Evolutionary conservation across 2,113 vertebrate species (phyloP).

Genomic region (Erinaceus europaeus): DNA sequence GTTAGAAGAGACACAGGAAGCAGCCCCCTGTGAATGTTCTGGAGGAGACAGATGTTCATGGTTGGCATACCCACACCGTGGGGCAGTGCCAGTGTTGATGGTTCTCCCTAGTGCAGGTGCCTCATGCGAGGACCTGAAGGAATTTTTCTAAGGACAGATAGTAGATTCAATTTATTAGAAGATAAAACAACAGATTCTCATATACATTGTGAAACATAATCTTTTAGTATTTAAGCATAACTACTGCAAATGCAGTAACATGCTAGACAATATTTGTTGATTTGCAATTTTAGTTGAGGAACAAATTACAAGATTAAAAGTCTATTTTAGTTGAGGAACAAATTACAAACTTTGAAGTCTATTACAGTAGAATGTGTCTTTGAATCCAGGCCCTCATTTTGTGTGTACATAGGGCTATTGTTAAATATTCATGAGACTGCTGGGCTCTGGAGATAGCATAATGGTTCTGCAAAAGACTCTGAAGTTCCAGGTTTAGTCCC

Average conservation of each 20-base stretch:
- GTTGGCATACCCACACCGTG: neutral
- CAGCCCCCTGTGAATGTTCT: neutral
- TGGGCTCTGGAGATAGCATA: too few species aligned
- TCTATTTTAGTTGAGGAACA: neutral
- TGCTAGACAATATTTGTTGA: neutral
- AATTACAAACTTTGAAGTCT: too few species aligned
- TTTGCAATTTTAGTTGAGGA: neutral
- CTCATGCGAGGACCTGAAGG: neutral
- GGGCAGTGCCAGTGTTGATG: neutral
- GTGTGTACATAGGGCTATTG: too few species aligned
- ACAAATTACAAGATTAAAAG: neutral
- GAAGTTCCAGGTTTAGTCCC: too few species aligned
- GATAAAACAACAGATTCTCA: neutral
- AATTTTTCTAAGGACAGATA: neutral
- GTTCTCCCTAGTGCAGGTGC: neutral
- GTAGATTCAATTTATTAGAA: neutral
- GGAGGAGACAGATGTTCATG: neutral
- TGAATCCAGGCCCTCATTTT: too few species aligned
- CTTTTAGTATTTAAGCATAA: neutral
- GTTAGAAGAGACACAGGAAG: neutral
- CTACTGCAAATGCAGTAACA: neutral
- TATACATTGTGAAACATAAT: neutral
- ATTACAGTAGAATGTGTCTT: neutral
- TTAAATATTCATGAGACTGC: too few species aligned
- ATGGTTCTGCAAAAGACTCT: too few species aligned